Evolutionary conservation across 1,140 invertebrate species (phyloP).

Genomic region (Linepithema humile): DNA sequence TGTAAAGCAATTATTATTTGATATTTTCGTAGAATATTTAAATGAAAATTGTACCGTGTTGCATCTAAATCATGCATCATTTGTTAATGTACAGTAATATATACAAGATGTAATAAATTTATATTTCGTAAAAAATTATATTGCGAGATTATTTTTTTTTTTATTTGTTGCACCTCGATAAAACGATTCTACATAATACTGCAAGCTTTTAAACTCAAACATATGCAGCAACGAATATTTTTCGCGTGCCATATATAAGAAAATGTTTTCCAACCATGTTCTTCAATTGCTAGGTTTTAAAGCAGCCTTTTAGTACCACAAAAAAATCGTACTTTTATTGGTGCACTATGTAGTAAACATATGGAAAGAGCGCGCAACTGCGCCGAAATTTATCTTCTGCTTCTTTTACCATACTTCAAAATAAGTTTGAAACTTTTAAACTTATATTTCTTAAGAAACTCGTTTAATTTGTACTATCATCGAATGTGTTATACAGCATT

Average conservation of each 20-base stretch:
- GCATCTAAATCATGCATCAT: neutral
- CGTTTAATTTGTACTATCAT: neutral
- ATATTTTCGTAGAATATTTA: neutral
- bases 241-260: neutral
- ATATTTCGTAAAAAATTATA: neutral
- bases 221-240: conserved; percentile 11
- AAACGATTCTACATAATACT: neutral
- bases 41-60: neutral
- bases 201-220: conserved; percentile 5
- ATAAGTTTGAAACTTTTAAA: neutral
- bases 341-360: neutral
- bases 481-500: neutral
- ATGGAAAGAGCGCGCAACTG: neutral
- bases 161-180: neutral
- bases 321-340: conserved; percentile 8
- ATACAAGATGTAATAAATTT: neutral
- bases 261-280: conserved; percentile 16
- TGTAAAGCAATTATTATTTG: too few relatives aligned
- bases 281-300: neutral
- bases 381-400: neutral
- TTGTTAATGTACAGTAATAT: neutral
- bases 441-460: neutral
- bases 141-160: conserved; percentile 15
- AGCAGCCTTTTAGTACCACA: conserved; percentile 1
- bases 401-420: neutral